A percentile compares a stretch with the other conserved stretches of the same genome.
These are phyloP conservation scores for Bembecia ichneumoniformis DNA, from an alignment of 2,888 invertebrate species.

Conservation along the genomic window DNA sequence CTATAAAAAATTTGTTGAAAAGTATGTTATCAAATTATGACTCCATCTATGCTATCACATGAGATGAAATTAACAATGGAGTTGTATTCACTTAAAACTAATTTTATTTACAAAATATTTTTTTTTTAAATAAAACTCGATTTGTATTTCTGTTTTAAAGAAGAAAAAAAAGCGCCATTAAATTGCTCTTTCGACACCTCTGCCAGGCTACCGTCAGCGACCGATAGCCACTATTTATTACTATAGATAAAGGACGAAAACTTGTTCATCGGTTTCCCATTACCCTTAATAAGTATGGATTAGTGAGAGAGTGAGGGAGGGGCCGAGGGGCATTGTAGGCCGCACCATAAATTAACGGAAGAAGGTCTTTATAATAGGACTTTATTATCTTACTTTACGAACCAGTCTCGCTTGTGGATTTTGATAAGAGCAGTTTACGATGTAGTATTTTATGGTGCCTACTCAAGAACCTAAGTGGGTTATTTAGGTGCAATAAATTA, in stretches of 20 bases:
- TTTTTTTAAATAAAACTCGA: no score
- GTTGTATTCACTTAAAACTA: no score
- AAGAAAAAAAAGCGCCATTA: constrained; percentile 46
- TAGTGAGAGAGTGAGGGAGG: constrained; percentile 53
- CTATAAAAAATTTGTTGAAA: no score
- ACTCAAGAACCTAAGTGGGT: constrained; percentile 18
- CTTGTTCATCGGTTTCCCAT: constrained; percentile 65
- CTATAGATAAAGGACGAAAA: constrained; percentile 58
- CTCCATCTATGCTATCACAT: no score
- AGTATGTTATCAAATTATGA: no score
- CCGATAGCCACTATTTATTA: constrained; percentile 52
- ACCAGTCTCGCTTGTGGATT: constrained; percentile 37
- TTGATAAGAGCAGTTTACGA: constrained; percentile 58
- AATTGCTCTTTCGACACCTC: constrained; percentile 53
- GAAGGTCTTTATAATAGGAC: constrained; percentile 53
- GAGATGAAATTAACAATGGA: no score
- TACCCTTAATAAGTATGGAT: constrained; percentile 71
- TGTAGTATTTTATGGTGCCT: constrained; percentile 27
- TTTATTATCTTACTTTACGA: constrained; percentile 37
- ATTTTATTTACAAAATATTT: no score
- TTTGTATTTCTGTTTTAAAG: constrained; percentile 1
- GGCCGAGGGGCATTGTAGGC: constrained; percentile 45
- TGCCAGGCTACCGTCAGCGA: constrained; percentile 29
- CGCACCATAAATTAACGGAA: constrained; percentile 52
- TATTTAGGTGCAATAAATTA: constrained; percentile 11